phyloP scores from a whole-genome alignment of 2,888 invertebrate species.

The Sarcophaga variegata region DNA sequence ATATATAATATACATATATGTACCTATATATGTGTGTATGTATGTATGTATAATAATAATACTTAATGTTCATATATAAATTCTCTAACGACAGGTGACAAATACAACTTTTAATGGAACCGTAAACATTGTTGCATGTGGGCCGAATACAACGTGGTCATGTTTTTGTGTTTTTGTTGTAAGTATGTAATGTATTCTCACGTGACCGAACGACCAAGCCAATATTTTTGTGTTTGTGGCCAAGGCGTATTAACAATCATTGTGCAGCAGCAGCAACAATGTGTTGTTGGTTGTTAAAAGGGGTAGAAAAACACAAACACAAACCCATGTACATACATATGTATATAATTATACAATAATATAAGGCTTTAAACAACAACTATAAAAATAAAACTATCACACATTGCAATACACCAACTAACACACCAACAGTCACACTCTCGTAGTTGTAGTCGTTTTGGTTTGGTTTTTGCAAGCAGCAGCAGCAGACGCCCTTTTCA shows the following conservation, averaged over 20 bases:
- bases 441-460: not conserved
- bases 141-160: not conserved
- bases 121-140: not conserved
- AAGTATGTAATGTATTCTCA: slow-evolving; percentile 27
- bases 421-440: not conserved
- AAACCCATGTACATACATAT: not conserved
- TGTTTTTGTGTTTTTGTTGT: too few species aligned
- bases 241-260: slow-evolving; percentile 49
- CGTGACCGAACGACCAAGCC: slow-evolving; percentile 33
- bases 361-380: slow-evolving; percentile 21
- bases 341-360: slow-evolving; percentile 15
- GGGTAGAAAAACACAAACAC: slow-evolving; percentile 33
- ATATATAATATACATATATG: too few species aligned
- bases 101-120: not conserved
- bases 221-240: slow-evolving; percentile 43
- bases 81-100: too few species aligned
- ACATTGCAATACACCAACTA: not conserved
- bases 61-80: too few species aligned
- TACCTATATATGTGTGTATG: too few species aligned
- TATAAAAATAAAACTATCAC: slow-evolving; percentile 13
- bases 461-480: slow-evolving; percentile 15
- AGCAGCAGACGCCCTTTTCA: slow-evolving; percentile 52
- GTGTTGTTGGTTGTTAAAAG: slow-evolving; percentile 58
- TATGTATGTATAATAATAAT: too few species aligned
- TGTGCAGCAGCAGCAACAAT: slow-evolving; percentile 32